A percentile compares a stretch with the other conserved stretches of the same genome.
phyloP scores from a whole-genome alignment of 2,797 vertebrate species.

The Notamacropus eugenii region DNA sequence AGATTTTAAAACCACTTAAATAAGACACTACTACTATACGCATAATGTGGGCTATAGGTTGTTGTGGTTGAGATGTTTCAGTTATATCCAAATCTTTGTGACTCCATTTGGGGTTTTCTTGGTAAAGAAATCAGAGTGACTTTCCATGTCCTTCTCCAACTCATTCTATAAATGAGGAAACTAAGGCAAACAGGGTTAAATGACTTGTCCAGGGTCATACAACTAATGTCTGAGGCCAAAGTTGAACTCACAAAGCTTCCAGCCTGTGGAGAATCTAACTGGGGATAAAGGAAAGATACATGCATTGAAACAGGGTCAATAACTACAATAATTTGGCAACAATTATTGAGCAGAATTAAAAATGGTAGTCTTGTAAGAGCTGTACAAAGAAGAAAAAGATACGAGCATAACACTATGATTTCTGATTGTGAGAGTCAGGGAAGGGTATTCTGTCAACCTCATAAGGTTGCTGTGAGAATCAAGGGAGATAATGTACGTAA shows the following conservation, averaged over 20 bases:
- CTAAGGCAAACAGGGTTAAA: neutral
- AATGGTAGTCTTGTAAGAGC: neutral
- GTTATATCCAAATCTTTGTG: neutral
- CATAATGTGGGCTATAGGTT: neutral
- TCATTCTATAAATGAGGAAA: neutral
- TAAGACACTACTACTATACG: neutral
- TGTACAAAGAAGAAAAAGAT: neutral
- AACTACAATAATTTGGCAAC: neutral
- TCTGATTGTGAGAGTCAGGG: neutral
- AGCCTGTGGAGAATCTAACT: neutral
- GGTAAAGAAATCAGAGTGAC: neutral
- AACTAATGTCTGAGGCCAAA: neutral
- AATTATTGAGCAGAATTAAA: neutral
- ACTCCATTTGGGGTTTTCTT: neutral
- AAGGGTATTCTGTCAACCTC: neutral
- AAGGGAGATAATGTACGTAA: neutral
- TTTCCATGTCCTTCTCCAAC: neutral
- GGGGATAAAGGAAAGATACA: neutral
- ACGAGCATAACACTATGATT: neutral
- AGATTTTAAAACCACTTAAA: neutral
- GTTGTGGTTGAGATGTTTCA: neutral
- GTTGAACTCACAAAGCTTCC: neutral
- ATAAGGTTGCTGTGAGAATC: neutral
- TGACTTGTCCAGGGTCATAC: neutral
- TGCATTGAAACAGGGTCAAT: neutral